These are phyloP conservation scores for Montipora capitata DNA, from an alignment of 92 coral and sea anemone genomes.

Conservation along the genomic window DNA sequence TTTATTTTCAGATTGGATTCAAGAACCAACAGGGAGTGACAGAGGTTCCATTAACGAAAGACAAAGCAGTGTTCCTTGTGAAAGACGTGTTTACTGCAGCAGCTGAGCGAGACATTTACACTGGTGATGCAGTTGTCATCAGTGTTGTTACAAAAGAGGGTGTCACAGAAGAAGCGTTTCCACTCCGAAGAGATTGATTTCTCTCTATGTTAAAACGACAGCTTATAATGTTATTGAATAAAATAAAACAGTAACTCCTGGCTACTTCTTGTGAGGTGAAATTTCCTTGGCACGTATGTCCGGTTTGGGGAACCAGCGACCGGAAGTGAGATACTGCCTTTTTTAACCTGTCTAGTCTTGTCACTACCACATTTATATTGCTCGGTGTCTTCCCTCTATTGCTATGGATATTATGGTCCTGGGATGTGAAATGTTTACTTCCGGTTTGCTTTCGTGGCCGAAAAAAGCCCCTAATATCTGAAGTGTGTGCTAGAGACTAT, in stretches of 20 bases:
- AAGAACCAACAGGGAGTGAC: slow-evolving; percentile 95
- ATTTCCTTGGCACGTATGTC: too few species aligned
- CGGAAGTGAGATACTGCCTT: too few species aligned
- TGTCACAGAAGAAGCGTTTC: slow-evolving; percentile 89
- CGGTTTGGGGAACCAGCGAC: too few species aligned
- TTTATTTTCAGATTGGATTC: slow-evolving; percentile 86
- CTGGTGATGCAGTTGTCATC: slow-evolving; percentile 95
- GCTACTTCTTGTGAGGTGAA: neutral
- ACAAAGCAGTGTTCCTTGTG: slow-evolving; percentile 93
- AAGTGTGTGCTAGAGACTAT: too few species aligned
- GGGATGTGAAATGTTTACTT: too few species aligned
- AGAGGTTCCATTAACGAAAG: slow-evolving; percentile 87
- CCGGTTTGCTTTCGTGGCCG: too few species aligned
- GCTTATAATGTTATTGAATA: neutral
- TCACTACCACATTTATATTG: too few species aligned
- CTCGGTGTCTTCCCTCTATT: too few species aligned
- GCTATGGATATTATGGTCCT: too few species aligned
- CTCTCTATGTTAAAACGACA: slow-evolving; percentile 6
- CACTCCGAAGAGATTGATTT: slow-evolving; percentile 91
- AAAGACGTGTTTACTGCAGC: slow-evolving; percentile 99
- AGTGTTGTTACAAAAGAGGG: slow-evolving; percentile 89
- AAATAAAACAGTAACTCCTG: neutral
- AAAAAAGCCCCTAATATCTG: too few species aligned
- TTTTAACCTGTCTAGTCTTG: too few species aligned
- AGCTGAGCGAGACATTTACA: slow-evolving; percentile 97